Conservation (phyloP, 2,888 invertebrate species). For the Acronicta aceris region DNA sequence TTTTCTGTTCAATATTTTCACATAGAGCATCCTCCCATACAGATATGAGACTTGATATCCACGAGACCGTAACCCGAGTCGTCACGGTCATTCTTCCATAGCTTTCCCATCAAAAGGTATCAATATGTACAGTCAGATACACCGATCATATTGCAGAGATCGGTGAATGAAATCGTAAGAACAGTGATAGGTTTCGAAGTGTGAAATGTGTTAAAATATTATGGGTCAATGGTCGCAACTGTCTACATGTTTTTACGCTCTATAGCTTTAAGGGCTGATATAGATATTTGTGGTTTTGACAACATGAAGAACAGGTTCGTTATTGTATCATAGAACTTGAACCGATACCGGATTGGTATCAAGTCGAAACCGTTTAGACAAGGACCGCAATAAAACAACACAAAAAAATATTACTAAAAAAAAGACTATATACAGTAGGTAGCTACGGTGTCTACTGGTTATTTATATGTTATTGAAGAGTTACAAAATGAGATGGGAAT, state of each 20-base stretch:
- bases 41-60: constrained; percentile 64
- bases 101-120: constrained; percentile 77
- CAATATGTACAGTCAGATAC: constrained; percentile 56
- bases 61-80: constrained; percentile 71
- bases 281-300: not conserved
- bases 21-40: constrained; percentile 46
- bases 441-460: no score
- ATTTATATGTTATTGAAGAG: no score
- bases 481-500: no score
- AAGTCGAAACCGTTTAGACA: no score
- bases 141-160: constrained; percentile 52
- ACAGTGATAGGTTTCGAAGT: constrained; percentile 33
- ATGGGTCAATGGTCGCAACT: constrained; percentile 26
- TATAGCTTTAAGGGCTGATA: constrained; percentile 13
- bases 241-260: constrained; percentile 28
- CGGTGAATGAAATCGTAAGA: constrained; percentile 40
- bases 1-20: constrained; percentile 19
- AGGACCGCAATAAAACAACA: no score
- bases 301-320: not conserved
- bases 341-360: no score
- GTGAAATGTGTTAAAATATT: constrained; percentile 35
- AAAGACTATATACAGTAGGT: no score
- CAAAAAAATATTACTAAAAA: not conserved
- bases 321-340: no score
- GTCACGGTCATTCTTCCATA: constrained; percentile 76